A percentile compares a stretch with the other conserved stretches of the same genome.
Evolutionary conservation across 2,888 invertebrate species (phyloP).

Genomic region (Serripes groenlandicus): DNA sequence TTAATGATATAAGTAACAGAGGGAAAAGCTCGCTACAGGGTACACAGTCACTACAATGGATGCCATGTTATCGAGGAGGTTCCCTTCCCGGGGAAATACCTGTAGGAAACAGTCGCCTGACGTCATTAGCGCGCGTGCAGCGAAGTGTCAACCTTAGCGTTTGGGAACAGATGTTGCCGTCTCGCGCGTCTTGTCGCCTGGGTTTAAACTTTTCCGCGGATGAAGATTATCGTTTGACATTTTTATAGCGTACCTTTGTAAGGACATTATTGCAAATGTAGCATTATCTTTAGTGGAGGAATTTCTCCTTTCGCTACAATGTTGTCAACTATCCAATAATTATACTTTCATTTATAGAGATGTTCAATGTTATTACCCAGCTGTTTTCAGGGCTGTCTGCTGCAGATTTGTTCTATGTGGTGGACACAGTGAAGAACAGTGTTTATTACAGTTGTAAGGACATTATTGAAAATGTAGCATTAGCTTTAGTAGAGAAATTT

Average conservation of each 20-base stretch:
- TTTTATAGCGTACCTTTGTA: not conserved
- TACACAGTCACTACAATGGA: not conserved
- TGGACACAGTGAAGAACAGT: too few relatives aligned
- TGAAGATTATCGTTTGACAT: not conserved
- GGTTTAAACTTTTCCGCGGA: not conserved
- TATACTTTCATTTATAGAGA: too few relatives aligned
- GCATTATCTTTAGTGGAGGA: not conserved
- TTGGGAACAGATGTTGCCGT: conserved; percentile 26
- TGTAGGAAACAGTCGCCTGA: conserved; percentile 24
- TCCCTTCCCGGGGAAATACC: conserved; percentile 48
- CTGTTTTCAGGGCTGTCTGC: too few relatives aligned
- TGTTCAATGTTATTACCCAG: too few relatives aligned
- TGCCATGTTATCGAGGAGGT: not conserved
- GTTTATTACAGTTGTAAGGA: too few relatives aligned
- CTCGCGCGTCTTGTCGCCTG: not conserved
- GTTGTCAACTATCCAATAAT: too few relatives aligned
- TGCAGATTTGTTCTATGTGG: too few relatives aligned
- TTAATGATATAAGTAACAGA: conserved; percentile 11
- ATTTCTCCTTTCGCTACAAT: not conserved
- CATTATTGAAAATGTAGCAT: too few relatives aligned
- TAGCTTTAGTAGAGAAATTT: too few relatives aligned
- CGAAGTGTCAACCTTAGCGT: conserved; percentile 45
- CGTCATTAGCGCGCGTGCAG: conserved; percentile 51
- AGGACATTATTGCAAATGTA: not conserved
- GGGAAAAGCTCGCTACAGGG: not conserved